phyloP scores from a whole-genome alignment of 2,113 vertebrate genomes.

The Anhinga rufa region DNA sequence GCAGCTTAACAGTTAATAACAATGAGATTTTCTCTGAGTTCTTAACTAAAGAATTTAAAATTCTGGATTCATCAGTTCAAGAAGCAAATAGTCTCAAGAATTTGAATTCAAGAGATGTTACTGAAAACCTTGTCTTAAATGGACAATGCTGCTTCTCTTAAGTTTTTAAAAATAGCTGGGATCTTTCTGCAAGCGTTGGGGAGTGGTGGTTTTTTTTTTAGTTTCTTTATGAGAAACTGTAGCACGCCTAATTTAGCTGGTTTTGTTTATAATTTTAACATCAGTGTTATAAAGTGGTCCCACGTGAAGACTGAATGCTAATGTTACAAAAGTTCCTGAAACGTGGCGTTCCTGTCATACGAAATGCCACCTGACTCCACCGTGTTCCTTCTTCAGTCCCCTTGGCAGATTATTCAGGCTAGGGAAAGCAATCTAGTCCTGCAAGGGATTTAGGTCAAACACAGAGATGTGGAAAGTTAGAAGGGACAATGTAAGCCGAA shows the following conservation, averaged over 20 bases:
- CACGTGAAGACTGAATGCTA: not conserved
- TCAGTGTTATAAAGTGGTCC: not conserved
- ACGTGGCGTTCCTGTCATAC: not conserved
- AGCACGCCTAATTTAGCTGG: not conserved
- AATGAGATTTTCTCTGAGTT: constrained; percentile 11
- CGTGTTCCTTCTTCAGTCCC: not conserved
- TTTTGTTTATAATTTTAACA: not conserved
- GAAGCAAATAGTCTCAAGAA: not conserved
- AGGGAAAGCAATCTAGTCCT: not conserved
- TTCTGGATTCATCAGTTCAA: constrained; percentile 1
- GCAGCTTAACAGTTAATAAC: constrained; percentile 48
- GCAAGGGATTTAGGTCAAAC: not conserved
- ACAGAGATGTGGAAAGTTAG: not conserved
- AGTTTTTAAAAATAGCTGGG: not conserved
- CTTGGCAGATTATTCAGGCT: not conserved
- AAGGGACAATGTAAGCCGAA: not conserved
- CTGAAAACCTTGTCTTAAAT: not conserved
- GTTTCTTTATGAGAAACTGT: not conserved
- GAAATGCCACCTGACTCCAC: not conserved
- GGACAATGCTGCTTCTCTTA: not conserved
- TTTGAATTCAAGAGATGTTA: not conserved
- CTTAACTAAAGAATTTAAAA: constrained; percentile 27
- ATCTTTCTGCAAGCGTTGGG: not conserved
- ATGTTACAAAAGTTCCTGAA: not conserved
- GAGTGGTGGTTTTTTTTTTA: not conserved